phyloP scores from a whole-genome alignment of 1,140 invertebrate species.

The Hyposmocoma kahamanoa region DNA sequence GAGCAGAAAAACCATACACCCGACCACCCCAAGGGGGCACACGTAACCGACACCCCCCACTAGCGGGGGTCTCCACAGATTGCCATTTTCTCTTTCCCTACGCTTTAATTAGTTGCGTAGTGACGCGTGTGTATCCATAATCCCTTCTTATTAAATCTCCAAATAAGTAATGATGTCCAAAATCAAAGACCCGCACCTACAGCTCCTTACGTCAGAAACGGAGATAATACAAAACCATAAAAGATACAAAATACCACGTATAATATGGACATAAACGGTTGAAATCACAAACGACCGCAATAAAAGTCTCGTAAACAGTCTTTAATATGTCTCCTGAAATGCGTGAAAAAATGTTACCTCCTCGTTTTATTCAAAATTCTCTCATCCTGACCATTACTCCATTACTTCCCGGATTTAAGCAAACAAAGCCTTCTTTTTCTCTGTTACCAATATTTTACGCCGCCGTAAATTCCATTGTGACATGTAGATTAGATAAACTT shows the following conservation, averaged over 20 bases:
- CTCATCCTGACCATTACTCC: too few species aligned
- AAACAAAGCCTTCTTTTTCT: too few species aligned
- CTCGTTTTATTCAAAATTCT: too few species aligned
- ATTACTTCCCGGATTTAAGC: too few species aligned
- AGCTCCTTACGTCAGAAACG: neutral
- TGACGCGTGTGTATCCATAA: conserved; percentile 69
- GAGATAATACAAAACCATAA: neutral
- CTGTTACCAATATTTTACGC: too few species aligned
- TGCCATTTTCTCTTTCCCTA: conserved; percentile 75
- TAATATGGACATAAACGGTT: conserved; percentile 2
- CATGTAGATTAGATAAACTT: conserved; percentile 22
- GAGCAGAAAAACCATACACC: conserved; percentile 75
- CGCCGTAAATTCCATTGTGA: conserved; percentile 16
- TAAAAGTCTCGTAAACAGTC: conserved; percentile 13
- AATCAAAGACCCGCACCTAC: neutral
- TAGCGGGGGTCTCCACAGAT: conserved; percentile 76
- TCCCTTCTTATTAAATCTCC: conserved; percentile 58
- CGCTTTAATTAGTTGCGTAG: conserved; percentile 74
- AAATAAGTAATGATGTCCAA: conserved; percentile 25
- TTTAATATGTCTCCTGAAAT: conserved; percentile 4
- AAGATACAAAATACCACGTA: neutral
- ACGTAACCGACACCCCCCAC: conserved; percentile 69
- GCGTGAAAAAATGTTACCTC: too few species aligned
- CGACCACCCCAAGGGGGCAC: conserved; percentile 68
- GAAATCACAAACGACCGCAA: conserved; percentile 6